phyloP scores from a whole-genome alignment of 2,888 invertebrate species.

The Agriopis leucophaearia region DNA sequence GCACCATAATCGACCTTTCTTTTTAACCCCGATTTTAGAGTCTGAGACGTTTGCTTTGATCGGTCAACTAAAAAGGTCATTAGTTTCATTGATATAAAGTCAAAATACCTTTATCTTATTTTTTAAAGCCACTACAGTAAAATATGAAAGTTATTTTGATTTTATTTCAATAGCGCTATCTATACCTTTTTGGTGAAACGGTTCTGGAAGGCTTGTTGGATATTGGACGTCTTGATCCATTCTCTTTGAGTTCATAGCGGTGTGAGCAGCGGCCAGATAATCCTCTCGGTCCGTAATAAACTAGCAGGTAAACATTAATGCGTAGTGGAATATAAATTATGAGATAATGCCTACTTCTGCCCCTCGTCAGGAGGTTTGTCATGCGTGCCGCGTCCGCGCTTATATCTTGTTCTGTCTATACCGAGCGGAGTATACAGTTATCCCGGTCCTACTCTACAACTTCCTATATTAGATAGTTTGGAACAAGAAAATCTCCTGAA shows the following conservation, averaged over 20 bases:
- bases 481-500: background rate
- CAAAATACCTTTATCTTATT: background rate
- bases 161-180: background rate
- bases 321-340: conserved; percentile 55
- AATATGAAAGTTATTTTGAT: background rate
- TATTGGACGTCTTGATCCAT: no score
- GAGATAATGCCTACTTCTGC: conserved; percentile 45
- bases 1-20: no score
- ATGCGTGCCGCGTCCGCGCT: conserved; percentile 26
- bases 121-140: background rate
- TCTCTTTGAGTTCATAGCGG: conserved; percentile 24
- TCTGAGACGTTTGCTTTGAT: no score
- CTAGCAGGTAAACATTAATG: conserved; percentile 59
- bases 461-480: background rate
- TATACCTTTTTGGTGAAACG: no score
- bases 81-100: no score
- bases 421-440: background rate
- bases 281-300: conserved; percentile 55
- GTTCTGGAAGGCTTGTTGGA: no score
- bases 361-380: conserved; percentile 27
- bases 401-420: conserved; percentile 9
- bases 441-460: background rate
- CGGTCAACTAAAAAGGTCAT: no score
- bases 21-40: no score
- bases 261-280: conserved; percentile 46